Evolutionary conservation across 2,888 invertebrate genomes (phyloP).

Genomic region (Synergus gifuensis): DNA sequence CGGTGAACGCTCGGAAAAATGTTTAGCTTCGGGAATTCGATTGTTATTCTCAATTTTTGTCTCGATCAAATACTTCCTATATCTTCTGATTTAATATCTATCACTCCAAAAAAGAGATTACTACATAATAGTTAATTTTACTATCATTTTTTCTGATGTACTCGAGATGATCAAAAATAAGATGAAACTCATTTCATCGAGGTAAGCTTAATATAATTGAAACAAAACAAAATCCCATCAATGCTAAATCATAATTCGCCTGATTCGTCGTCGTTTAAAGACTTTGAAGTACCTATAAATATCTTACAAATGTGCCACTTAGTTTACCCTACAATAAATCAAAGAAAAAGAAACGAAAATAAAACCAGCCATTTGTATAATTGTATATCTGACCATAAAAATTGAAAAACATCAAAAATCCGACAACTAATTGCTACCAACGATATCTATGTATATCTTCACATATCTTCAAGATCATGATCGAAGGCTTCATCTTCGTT

Average conservation of each 20-base stretch:
- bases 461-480: slow-evolving; percentile 33
- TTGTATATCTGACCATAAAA: neutral
- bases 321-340: neutral
- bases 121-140: too few species aligned
- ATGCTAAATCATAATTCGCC: neutral
- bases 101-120: neutral
- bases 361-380: neutral
- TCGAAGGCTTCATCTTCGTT: slow-evolving; percentile 38
- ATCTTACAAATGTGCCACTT: neutral
- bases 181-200: neutral
- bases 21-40: slow-evolving; percentile 43
- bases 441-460: neutral
- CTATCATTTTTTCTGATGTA: too few species aligned
- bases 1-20: slow-evolving; percentile 21
- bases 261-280: neutral
- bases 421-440: neutral
- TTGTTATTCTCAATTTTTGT: slow-evolving; percentile 44
- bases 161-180: too few species aligned
- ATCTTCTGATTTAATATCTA: neutral
- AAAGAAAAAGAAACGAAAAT: neutral
- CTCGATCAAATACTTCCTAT: neutral
- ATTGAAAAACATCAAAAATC: neutral
- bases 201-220: neutral
- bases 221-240: neutral
- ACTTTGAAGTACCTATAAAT: neutral